Conservation (phyloP, 2,797 vertebrate genomes). For the Halcyon badia region DNA sequence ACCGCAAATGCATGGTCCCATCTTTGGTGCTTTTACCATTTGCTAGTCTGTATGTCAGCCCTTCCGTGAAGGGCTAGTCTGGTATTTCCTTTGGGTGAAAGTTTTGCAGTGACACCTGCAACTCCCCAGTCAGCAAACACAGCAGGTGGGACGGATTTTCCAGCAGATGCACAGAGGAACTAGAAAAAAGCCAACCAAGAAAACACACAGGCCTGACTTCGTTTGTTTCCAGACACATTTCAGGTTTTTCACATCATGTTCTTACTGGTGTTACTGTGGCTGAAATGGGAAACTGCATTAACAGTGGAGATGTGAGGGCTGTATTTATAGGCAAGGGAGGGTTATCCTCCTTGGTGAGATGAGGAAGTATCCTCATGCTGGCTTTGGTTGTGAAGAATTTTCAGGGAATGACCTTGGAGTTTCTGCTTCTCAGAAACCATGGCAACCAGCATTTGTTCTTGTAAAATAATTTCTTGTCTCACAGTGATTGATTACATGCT, state of each 20-base stretch:
- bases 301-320: not conserved
- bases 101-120: not conserved
- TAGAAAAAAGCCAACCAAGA: not conserved
- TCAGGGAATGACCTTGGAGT: conserved; percentile 76
- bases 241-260: not conserved
- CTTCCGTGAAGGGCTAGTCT: not conserved
- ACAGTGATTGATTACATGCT: conserved; percentile 26
- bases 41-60: not conserved
- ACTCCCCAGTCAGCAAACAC: accelerated
- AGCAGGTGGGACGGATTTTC: not conserved
- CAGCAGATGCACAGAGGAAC: not conserved
- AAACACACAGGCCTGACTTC: not conserved
- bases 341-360: accelerated
- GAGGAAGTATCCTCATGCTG: not conserved
- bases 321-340: not conserved
- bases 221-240: not conserved
- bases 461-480: conserved; percentile 75
- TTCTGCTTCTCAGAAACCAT: conserved; percentile 77
- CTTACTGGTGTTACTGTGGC: not conserved
- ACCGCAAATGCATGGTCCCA: not conserved
- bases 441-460: conserved; percentile 72
- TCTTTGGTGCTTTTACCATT: not conserved
- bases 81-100: not conserved
- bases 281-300: not conserved
- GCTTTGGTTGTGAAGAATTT: conserved; percentile 48